Evolutionary conservation across 2,113 vertebrate species (phyloP).

Genomic region (Talpa occidentalis): DNA sequence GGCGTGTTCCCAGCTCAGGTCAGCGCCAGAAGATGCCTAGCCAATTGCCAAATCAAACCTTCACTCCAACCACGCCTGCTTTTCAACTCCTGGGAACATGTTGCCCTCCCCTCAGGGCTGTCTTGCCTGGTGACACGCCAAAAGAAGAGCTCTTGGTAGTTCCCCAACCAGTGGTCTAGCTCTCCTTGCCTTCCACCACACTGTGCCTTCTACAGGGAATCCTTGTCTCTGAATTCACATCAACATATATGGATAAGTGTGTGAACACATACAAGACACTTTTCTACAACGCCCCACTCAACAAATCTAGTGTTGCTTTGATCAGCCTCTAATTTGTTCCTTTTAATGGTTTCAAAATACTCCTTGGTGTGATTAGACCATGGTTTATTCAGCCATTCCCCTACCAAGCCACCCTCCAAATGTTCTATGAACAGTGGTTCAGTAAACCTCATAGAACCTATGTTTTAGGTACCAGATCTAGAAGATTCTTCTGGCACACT

Average conservation of each 20-base stretch:
- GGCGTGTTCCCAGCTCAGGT: neutral
- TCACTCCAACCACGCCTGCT: neutral
- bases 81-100: neutral
- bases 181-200: neutral
- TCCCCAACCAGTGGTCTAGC: neutral
- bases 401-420: neutral
- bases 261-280: neutral
- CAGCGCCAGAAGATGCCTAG: neutral
- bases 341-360: neutral
- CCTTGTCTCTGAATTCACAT: neutral
- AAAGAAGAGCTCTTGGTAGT: neutral
- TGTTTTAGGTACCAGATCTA: neutral
- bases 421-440: neutral
- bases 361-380: neutral
- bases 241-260: neutral
- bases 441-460: neutral
- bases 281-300: neutral
- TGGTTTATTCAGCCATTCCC: neutral
- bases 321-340: neutral
- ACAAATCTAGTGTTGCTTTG: neutral
- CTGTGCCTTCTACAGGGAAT: neutral
- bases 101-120: neutral
- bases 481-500: neutral
- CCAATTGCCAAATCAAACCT: neutral
- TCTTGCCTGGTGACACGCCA: neutral